These are phyloP conservation scores for Caenorhabditis panamensis DNA, from an alignment of 2,888 invertebrate genomes.

Conservation along the genomic window DNA sequence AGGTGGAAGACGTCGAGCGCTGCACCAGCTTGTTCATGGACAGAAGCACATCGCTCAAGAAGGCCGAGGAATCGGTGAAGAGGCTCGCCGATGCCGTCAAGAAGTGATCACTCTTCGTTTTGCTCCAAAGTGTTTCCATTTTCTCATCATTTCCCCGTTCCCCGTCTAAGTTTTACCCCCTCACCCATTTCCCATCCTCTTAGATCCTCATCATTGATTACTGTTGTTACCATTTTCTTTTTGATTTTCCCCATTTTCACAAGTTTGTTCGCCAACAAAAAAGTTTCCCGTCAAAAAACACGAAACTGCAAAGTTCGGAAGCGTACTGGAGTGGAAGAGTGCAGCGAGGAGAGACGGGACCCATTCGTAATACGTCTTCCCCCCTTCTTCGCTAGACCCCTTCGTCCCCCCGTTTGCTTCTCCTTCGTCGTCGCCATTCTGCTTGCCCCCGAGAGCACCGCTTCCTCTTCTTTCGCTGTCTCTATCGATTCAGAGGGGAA, in stretches of 20 bases:
- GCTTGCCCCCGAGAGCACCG: slow-evolving; percentile 1
- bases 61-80: slow-evolving; percentile 29
- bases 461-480: slow-evolving; percentile 10
- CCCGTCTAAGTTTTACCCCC: background rate
- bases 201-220: slow-evolving; percentile 29
- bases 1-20: slow-evolving; percentile 90
- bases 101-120: background rate
- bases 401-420: background rate
- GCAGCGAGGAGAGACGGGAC: slow-evolving; percentile 25
- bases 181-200: background rate
- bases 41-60: slow-evolving; percentile 45
- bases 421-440: slow-evolving; percentile 15
- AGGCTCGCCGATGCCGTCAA: background rate
- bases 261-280: too few species aligned
- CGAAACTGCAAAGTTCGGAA: background rate
- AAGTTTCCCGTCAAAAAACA: slow-evolving; percentile 10
- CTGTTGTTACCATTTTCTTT: background rate
- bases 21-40: slow-evolving; percentile 91
- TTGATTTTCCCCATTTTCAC: slow-evolving; percentile 14
- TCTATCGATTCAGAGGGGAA: slow-evolving; percentile 40
- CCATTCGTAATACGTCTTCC: slow-evolving; percentile 48
- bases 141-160: slow-evolving; percentile 4
- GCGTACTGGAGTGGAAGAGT: slow-evolving; percentile 32
- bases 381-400: too few species aligned
- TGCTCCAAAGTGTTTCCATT: background rate